Conservation (phyloP, 2,113 vertebrate species). For the Gymnarchus niloticus region DNA sequence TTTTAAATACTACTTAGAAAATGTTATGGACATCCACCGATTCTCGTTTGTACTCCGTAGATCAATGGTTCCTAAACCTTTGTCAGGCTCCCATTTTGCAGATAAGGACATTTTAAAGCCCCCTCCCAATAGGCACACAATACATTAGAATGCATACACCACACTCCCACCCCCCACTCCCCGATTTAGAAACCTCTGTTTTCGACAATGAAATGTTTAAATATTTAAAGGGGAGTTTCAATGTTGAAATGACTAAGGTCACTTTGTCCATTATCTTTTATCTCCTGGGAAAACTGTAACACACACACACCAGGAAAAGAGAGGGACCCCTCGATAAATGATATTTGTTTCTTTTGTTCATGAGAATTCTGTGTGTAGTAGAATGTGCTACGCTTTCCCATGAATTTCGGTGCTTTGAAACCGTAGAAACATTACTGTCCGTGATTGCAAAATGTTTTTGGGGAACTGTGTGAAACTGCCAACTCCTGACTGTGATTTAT, state of each 20-base stretch:
- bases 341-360: neutral
- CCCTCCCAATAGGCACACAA: too few species aligned
- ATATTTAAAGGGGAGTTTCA: neutral
- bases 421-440: neutral
- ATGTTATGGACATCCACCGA: neutral
- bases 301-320: too few species aligned
- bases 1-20: neutral
- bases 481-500: neutral
- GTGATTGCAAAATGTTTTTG: neutral
- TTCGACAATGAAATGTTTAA: neutral
- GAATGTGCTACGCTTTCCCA: neutral
- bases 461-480: neutral
- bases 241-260: neutral
- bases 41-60: neutral
- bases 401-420: neutral
- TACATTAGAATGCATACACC: too few species aligned
- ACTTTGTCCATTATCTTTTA: neutral
- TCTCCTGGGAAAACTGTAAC: too few species aligned
- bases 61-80: too few species aligned
- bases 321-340: neutral
- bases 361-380: neutral
- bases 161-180: too few species aligned
- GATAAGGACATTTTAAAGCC: too few species aligned
- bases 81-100: too few species aligned
- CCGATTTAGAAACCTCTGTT: too few species aligned